These are phyloP conservation scores for Callimico goeldii DNA, from an alignment of 2,797 vertebrate genomes.

Conservation along the genomic window DNA sequence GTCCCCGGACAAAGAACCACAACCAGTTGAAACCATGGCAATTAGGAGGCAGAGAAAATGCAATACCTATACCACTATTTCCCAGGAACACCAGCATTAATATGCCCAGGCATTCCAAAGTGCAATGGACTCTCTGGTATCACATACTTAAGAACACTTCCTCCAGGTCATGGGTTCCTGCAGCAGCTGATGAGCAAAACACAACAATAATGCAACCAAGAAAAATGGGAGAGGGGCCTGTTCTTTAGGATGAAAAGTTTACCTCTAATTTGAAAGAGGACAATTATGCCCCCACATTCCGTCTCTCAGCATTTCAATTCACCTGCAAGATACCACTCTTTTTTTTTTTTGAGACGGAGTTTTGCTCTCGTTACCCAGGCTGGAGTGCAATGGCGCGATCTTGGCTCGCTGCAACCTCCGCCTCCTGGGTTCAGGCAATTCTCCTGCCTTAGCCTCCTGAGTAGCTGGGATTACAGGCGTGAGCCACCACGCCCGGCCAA, in stretches of 20 bases:
- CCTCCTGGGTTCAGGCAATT: too few relatives aligned
- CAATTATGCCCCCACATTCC: not conserved
- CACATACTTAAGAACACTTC: not conserved
- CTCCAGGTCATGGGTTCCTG: not conserved
- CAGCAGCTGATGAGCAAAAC: not conserved
- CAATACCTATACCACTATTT: not conserved
- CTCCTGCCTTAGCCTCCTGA: too few relatives aligned
- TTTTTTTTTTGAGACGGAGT: too few relatives aligned
- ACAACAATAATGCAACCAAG: not conserved
- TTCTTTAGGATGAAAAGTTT: not conserved
- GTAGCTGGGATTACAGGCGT: too few relatives aligned
- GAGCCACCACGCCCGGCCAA: too few relatives aligned
- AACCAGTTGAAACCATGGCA: not conserved
- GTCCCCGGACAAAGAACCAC: not conserved
- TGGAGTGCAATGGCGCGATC: too few relatives aligned
- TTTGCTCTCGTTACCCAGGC: too few relatives aligned
- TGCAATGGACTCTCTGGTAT: not conserved
- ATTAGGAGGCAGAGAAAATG: not conserved
- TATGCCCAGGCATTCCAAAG: not conserved
- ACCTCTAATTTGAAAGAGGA: not conserved
- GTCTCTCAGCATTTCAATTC: not conserved
- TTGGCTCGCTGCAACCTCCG: too few relatives aligned
- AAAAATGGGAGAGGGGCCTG: not conserved
- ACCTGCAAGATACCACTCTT: not conserved
- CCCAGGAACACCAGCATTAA: not conserved